phyloP scores from a whole-genome alignment of 92 coral and sea anemone genomes.

The Galaxea fascicularis region DNA sequence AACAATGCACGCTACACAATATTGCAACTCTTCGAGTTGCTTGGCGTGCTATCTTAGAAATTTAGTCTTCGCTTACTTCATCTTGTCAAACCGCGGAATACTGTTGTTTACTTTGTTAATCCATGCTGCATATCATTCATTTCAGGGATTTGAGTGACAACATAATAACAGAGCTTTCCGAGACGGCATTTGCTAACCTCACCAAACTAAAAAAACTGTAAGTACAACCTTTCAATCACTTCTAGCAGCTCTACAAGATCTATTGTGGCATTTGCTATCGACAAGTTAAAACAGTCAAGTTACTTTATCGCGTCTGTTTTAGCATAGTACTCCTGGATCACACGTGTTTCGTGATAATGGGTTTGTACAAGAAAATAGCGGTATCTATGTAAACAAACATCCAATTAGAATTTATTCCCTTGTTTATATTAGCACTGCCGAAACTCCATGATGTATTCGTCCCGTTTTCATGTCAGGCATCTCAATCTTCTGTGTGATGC shows the following conservation, averaged over 20 bases:
- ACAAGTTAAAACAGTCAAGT: conserved; percentile 1
- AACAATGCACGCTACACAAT: background rate
- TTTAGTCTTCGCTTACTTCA: conserved; percentile 48
- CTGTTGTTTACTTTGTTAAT: conserved; percentile 44
- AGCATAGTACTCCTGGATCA: background rate
- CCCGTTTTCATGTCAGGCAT: conserved; percentile 6
- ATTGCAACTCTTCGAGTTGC: background rate
- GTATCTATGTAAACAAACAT: conserved; percentile 33
- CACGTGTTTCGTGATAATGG: conserved; percentile 29
- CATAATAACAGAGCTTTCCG: conserved; percentile 40
- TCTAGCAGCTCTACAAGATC: background rate
- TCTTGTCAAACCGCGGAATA: conserved; percentile 36
- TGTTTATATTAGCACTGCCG: conserved; percentile 40
- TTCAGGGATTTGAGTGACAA: conserved; percentile 86
- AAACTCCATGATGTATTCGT: background rate
- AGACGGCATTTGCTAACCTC: conserved; percentile 35
- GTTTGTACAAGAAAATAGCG: conserved; percentile 33
- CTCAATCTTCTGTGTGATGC: conserved; percentile 17
- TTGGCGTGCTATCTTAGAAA: conserved; percentile 27
- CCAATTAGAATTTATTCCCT: conserved; percentile 11
- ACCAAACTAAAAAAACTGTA: conserved; percentile 59
- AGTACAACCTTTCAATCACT: conserved; percentile 28
- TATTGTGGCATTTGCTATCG: background rate
- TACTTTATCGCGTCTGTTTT: background rate
- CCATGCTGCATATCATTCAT: conserved; percentile 40